Base-by-base conservation (phyloP, 2,797 vertebrate genomes). In the Sebastes baramenuke region DNA sequence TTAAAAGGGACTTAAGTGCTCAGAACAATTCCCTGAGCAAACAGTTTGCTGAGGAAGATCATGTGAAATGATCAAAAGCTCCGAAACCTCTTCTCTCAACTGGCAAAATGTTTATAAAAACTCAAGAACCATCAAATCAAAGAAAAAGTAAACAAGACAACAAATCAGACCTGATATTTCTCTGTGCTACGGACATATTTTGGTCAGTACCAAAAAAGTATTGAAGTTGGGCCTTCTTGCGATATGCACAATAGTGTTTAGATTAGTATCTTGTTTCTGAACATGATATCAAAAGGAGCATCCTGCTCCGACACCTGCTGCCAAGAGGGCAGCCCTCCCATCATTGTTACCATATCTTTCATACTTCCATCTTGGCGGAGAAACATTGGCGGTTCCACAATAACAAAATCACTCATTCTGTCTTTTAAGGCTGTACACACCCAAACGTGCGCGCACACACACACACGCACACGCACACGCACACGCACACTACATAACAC, bases 321-420 rank as follows among this genome's bases (percentile, higher is more conserved):
- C 46, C 69, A 80, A 54, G 62, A 73, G 18, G 13, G 36, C 67
- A 65, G 52, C 60, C 42, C 46, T 82, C 75, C 75, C 76, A 9
- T 73, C 64, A 72, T 72, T 86, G 75, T 85, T 76, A 38, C n/a
- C 18, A 68, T 9, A 38, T 29, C 20, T 72, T 70, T 77, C 14
- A 61, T 14, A 8, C 24, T 82, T 73, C 24, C 64, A 72, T 59
- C 32, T 81, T 42, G 73, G 54, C 76, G 54, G 36, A 62, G n/a
- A 70, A n/a, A 80, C 46, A 29, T 27, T 1, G 3, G 13, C 5
- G 42, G 9, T 66, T 76, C 22, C 72, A 68, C 30, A 56, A 75
- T 22, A 81, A 77, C 72, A 76, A 68, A 79, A 80, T 66, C 55
- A 59, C 2, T 80, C 77, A 69, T 27, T 55, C 11, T 32, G 67